These are phyloP conservation scores for Limnodromus scolopaceus DNA, from an alignment of 2,797 vertebrate species.

Conservation along the genomic window DNA sequence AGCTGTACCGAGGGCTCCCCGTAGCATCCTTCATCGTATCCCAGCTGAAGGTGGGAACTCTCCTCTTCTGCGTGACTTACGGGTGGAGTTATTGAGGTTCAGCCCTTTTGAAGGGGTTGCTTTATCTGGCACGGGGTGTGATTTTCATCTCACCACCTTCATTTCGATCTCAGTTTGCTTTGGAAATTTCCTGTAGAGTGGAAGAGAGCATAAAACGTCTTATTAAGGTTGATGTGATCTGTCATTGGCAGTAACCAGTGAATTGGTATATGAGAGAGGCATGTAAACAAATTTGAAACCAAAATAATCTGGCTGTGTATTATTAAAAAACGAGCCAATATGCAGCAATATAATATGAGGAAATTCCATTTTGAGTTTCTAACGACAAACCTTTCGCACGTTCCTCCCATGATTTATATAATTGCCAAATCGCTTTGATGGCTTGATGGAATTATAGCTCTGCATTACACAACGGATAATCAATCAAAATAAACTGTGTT, in stretches of 20 bases:
- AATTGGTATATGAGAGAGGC: background rate
- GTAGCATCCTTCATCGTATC: background rate
- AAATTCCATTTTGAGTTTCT: conserved; percentile 6
- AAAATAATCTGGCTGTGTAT: background rate
- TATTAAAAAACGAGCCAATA: background rate
- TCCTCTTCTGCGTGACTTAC: rapidly evolving
- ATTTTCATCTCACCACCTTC: background rate
- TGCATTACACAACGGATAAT: conserved; percentile 19
- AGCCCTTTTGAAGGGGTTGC: background rate
- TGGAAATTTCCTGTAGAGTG: background rate
- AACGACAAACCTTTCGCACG: background rate
- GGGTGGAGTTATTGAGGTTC: background rate
- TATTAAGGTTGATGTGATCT: background rate
- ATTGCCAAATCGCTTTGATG: conserved; percentile 23
- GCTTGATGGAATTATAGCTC: conserved; percentile 43
- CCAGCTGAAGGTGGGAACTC: background rate
- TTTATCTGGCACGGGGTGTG: background rate
- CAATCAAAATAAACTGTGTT: conserved; percentile 39
- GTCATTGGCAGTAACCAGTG: background rate
- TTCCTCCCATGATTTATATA: background rate
- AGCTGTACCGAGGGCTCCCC: background rate
- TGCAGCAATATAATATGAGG: background rate
- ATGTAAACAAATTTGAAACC: background rate
- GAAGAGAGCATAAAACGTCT: background rate
- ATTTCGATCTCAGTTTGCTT: background rate